Base-by-base conservation (phyloP, 2,113 vertebrate species). In the Halcyon senegalensis region DNA sequence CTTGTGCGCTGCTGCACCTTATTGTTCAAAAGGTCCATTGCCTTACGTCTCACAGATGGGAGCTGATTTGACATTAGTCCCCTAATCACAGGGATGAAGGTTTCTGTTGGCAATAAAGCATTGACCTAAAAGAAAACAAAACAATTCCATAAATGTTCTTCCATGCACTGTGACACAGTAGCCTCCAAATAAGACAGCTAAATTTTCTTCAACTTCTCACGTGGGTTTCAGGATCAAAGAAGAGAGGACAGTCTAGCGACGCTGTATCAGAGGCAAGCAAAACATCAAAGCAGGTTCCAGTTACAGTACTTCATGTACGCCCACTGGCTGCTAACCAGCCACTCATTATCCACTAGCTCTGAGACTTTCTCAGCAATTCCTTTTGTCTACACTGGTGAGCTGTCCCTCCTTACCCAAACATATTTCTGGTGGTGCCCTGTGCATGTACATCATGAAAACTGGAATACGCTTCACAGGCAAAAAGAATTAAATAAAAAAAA, bases 1-100 rank as follows among this genome's bases (percentile, higher is more conserved):
- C 60, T 95, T 0, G 96, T 97, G 25, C 95, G 97, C 44, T 99
- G 99, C 91, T 99, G 99, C 62, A 99, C 97, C 77, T 99, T 99
- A 95, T 99, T 99, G 96, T 99, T 99, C 79, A 99, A 96, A 81
- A 99, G 98, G 94, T 99, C 99, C 98, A 99, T 98, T 4, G 99
- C 99, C 93, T 99, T 99, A 51, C 99, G 99, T 66, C 99, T 98
- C 39, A 99, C 99, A 0, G 99, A 99, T 0, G 99, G 94, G 77
- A 99, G 97, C 70, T 97, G 94, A 39, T 99, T 99, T 7, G 55
- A 95, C 98, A 99, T 98, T 53, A 99, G 98, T 11, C 99, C 99
- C 75, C 97, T 97, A 66, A 99, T 98, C 80, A 99, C 99, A 17
- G 97, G 88, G 85, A 99, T 99, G 98, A 99, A 99, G 13, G 98